phyloP scores from a whole-genome alignment of 1,140 invertebrate genomes.

The Leptoteleia sp. region DNA sequence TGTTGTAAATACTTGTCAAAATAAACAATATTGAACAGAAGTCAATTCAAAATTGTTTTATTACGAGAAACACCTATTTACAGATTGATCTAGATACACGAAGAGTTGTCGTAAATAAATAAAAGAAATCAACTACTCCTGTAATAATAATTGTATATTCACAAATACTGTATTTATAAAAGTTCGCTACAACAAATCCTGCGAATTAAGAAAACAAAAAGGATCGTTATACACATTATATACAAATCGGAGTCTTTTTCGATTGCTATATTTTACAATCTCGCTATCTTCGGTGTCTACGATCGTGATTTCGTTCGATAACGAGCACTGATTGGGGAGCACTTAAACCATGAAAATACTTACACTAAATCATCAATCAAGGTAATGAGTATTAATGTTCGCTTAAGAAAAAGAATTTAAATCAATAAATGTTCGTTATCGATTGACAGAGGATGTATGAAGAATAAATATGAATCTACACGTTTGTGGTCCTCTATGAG shows the following conservation, averaged over 20 bases:
- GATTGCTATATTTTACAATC: conserved; percentile 41
- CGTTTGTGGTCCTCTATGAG: conserved; percentile 49
- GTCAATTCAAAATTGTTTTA: conserved; percentile 72
- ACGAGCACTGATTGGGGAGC: conserved; percentile 21
- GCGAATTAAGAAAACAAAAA: conserved; percentile 66
- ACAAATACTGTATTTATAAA: conserved; percentile 75
- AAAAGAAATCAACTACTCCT: conserved; percentile 53
- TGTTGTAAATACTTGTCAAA: conserved; percentile 34
- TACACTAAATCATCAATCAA: no score
- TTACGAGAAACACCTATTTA: conserved; percentile 78
- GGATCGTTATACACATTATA: conserved; percentile 77
- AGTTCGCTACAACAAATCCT: conserved; percentile 65
- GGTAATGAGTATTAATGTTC: conserved; percentile 15
- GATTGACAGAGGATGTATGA: conserved; percentile 61
- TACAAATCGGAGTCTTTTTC: conserved; percentile 72
- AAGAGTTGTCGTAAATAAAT: conserved; percentile 71
- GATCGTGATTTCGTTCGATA: conserved; percentile 1
- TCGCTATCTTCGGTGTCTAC: conserved; percentile 25
- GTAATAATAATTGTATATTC: conserved; percentile 65
- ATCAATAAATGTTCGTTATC: conserved; percentile 24
- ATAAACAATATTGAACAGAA: conserved; percentile 3
- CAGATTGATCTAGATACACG: conserved; percentile 76
- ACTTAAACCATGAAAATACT: no score
- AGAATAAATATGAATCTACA: conserved; percentile 71
- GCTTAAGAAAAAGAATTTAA: no score